Evolutionary conservation across 2,888 invertebrate species (phyloP), one percentile per base, ranked within the genome.

Genomic region (Athalia circularis): DNA sequence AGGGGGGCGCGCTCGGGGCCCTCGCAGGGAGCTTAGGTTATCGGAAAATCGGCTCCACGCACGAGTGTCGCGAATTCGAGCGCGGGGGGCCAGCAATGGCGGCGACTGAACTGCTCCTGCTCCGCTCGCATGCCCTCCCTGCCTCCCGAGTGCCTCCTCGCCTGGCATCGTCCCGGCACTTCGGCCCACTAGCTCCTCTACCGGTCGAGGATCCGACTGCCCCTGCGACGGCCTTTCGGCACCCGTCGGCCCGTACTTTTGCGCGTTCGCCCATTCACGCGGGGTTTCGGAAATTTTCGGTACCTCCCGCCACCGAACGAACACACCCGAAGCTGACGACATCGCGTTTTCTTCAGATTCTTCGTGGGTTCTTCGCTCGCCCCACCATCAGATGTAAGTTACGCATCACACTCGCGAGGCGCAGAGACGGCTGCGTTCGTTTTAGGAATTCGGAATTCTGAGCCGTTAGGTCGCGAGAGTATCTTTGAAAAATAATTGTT

Each of bases 381-480:
- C 91, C 91, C 92, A 92, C 92, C 91, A 91, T 90, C 91, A 92
- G 29, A 29, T 92, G 92, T 91, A 91, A 91, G 91, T 91, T 85
- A 81, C 81, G 91, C 91, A 61, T 13, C 11, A 61, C 72, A 64
- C 64, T 75, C 75, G 15, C 29, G 64, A 29, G 29, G 29, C 29
- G 29, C 29, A 29, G 29, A 29, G 43, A 48, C 15, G 75, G 75
- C 50, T 75, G 75, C 75, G 75, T 75, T 75, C 45, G n/a, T 48
- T 61, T 64, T n/a, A 6, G 52, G 62, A 5, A 75, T 62, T 75
- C 62, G 52, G 62, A 5, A 75, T 62, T 75, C 62, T 50, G 50
- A 48, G 50, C 29, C 8, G 62, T 13, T 62, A 62, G 75, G 62
- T 75, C 13, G 61, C 59, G 5, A 45, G n/a, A 5, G 59, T 72